These are phyloP conservation scores for Furcifer pardalis DNA, from an alignment of 2,797 vertebrate species.

Conservation along the genomic window DNA sequence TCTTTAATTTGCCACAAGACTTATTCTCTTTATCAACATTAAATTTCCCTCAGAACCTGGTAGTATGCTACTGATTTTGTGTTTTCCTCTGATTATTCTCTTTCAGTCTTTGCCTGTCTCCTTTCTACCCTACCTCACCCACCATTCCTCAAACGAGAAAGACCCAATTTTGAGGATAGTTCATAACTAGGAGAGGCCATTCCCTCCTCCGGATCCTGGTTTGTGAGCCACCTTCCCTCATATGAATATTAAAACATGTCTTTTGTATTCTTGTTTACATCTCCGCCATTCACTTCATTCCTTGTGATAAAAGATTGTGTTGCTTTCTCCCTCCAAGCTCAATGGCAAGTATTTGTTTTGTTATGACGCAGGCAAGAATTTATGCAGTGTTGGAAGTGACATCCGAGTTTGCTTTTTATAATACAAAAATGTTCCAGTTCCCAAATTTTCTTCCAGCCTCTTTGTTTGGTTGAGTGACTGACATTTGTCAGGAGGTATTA, in stretches of 20 bases:
- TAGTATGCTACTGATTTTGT: background rate
- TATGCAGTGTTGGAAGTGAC: background rate
- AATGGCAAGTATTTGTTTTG: background rate
- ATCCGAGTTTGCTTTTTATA: background rate
- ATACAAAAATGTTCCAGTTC: background rate
- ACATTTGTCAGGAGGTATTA: background rate
- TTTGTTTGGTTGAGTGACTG: background rate
- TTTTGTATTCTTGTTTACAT: background rate
- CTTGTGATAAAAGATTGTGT: background rate
- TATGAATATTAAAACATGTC: background rate
- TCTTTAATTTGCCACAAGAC: background rate
- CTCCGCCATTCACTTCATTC: too few species aligned
- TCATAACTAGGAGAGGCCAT: too few species aligned
- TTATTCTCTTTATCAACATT: background rate
- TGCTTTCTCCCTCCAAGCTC: background rate
- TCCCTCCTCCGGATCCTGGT: too few species aligned
- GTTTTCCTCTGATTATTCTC: background rate
- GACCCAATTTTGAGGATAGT: too few species aligned
- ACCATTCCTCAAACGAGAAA: too few species aligned
- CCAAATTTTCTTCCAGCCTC: background rate
- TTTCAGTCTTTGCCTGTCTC: background rate
- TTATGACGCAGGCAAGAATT: background rate
- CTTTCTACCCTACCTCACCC: background rate
- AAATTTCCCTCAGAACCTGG: background rate
- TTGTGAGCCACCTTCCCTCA: background rate